Conservation (phyloP, 2,888 invertebrate species). For the Cotesia congregata region DNA sequence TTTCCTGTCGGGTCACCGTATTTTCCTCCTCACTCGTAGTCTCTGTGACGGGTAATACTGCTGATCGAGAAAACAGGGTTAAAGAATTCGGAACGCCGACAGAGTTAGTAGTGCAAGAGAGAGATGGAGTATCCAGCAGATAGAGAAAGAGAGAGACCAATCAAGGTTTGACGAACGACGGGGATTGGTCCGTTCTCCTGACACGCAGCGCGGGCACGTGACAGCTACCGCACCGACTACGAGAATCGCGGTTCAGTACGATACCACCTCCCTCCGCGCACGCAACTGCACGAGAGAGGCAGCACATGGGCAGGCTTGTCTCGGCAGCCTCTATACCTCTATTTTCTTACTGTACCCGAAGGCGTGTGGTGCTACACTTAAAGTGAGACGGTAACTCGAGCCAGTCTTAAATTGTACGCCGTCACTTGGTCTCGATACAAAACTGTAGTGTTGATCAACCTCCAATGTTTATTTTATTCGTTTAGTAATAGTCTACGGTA, state of each 20-base stretch:
- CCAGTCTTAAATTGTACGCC: conserved; percentile 49
- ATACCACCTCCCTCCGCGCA: conserved; percentile 70
- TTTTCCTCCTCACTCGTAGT: conserved; percentile 22
- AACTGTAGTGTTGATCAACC: conserved; percentile 48
- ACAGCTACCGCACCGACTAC: conserved; percentile 70
- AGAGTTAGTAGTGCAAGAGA: conserved; percentile 42
- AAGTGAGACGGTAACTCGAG: conserved; percentile 50
- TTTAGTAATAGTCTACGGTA: conserved; percentile 9
- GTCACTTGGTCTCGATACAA: conserved; percentile 51
- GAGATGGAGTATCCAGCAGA: conserved; percentile 11
- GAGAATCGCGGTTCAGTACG: conserved; percentile 69
- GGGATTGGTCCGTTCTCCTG: conserved; percentile 70
- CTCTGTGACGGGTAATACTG: conserved; percentile 11
- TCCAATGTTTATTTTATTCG: conserved; percentile 20
- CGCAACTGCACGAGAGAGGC: conserved; percentile 56
- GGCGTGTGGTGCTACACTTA: conserved; percentile 51
- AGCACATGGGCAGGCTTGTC: conserved; percentile 37
- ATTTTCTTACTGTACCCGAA: conserved; percentile 50
- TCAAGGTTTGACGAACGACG: conserved; percentile 74
- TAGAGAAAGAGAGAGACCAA: conserved; percentile 71
- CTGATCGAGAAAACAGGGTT: conserved; percentile 24
- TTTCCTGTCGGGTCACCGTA: conserved; percentile 20
- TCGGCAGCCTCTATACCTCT: conserved; percentile 43
- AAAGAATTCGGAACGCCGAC: conserved; percentile 57
- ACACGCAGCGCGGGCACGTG: conserved; percentile 71